Conservation (phyloP, 1,140 invertebrate genomes). For the Marisa cornuarietis region DNA sequence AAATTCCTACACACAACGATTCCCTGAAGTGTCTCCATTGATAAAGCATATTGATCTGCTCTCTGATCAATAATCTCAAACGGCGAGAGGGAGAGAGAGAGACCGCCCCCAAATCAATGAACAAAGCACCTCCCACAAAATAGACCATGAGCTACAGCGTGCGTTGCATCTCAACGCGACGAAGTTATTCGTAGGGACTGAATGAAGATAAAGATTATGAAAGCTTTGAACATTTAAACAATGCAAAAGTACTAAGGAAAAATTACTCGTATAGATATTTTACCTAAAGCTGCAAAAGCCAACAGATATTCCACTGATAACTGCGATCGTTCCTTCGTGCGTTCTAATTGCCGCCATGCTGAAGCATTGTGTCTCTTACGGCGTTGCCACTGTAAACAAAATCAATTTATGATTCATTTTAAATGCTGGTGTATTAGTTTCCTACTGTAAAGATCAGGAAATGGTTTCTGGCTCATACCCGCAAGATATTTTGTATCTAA, state of each 20-base stretch:
- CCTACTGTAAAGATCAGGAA: not conserved
- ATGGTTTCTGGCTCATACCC: not conserved
- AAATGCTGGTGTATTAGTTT: not conserved
- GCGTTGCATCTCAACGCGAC: too few species aligned
- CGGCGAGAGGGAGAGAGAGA: not conserved
- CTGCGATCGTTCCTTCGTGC: not conserved
- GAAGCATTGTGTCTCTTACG: conserved; percentile 1
- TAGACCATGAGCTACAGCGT: not conserved
- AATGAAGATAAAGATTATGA: too few species aligned
- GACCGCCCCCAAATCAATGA: conserved; percentile 23
- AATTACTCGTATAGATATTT: not conserved
- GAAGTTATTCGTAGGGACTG: too few species aligned
- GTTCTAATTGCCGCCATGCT: conserved; percentile 25
- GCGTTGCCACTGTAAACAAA: conserved; percentile 25
- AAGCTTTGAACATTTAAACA: too few species aligned
- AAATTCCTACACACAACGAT: conserved; percentile 25
- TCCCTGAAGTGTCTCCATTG: conserved; percentile 23
- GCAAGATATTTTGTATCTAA: not conserved
- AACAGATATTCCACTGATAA: conserved; percentile 17
- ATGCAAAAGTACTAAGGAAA: too few species aligned
- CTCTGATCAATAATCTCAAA: conserved; percentile 12
- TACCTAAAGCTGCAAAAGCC: conserved; percentile 14
- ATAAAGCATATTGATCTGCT: conserved; percentile 22
- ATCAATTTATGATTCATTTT: not conserved
- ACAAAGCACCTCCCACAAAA: conserved; percentile 9